Conservation (phyloP, 2,888 invertebrate genomes). For the Heliconius ismenius region DNA sequence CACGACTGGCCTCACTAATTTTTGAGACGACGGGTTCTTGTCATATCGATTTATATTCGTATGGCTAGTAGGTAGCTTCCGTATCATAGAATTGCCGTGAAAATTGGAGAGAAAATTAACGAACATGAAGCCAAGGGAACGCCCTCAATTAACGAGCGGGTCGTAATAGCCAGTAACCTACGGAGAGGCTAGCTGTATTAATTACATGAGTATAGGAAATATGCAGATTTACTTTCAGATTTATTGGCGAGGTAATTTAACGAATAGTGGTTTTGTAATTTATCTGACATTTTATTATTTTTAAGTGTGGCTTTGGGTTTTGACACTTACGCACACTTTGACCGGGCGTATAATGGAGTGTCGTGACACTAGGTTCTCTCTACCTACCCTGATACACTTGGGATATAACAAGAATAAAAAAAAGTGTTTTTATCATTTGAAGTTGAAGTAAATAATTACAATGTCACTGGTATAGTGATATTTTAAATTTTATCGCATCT, state of each 20-base stretch:
- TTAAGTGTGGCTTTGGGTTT: too few relatives aligned
- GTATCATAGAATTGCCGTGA: slow-evolving; percentile 10
- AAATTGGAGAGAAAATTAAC: slow-evolving; percentile 22
- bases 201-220: slow-evolving; percentile 12
- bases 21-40: background rate
- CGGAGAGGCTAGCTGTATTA: slow-evolving; percentile 2
- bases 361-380: too few relatives aligned
- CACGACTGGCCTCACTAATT: background rate
- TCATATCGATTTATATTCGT: background rate
- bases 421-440: too few relatives aligned
- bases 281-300: background rate
- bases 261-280: background rate
- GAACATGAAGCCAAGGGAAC: slow-evolving; percentile 14
- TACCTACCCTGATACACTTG: too few relatives aligned
- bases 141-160: slow-evolving; percentile 23
- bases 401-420: too few relatives aligned
- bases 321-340: too few relatives aligned
- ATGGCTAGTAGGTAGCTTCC: background rate
- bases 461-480: too few relatives aligned
- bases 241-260: background rate
- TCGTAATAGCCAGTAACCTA: slow-evolving; percentile 22
- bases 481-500: too few relatives aligned
- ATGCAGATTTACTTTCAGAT: background rate
- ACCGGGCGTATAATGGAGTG: too few relatives aligned
- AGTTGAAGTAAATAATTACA: too few relatives aligned